These are phyloP conservation scores for Bombus difficillimus DNA, from an alignment of 1,140 invertebrate species.

Conservation along the genomic window DNA sequence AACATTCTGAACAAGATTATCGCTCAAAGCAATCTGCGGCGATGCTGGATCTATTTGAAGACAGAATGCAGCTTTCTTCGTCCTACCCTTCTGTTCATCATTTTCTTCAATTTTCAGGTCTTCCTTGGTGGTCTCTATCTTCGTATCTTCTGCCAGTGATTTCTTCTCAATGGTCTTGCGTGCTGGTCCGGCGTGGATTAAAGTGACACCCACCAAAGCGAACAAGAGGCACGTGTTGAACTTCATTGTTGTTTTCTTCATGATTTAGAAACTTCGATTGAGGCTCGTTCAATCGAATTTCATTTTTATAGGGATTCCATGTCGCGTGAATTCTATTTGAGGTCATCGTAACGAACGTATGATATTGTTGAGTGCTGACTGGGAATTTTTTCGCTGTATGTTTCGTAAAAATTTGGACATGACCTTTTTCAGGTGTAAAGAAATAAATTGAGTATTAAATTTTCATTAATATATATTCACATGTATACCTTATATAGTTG, in stretches of 20 bases:
- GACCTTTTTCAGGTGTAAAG: background rate
- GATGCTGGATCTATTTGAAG: constrained; percentile 32
- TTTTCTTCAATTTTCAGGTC: constrained; percentile 16
- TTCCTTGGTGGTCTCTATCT: background rate
- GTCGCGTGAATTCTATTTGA: background rate
- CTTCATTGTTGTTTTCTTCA: constrained; percentile 24
- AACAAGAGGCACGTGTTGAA: constrained; percentile 6
- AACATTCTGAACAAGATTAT: background rate
- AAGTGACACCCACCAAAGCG: constrained; percentile 17
- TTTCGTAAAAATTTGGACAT: background rate
- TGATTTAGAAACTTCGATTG: constrained; percentile 5
- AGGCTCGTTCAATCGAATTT: background rate
- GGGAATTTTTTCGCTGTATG: background rate
- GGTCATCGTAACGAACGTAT: too few species aligned
- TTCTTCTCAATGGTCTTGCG: constrained; percentile 32
- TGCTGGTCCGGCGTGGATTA: constrained; percentile 31
- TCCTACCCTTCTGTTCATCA: constrained; percentile 45
- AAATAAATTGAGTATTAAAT: background rate
- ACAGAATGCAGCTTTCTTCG: constrained; percentile 53
- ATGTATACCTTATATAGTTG: background rate
- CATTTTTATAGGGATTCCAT: constrained; percentile 23
- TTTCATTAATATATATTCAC: background rate
- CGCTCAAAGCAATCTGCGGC: background rate
- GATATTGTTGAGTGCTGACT: background rate
- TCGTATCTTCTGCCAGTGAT: constrained; percentile 2